Base-by-base conservation (phyloP, 2,797 vertebrate genomes). In the Enoplosus armatus region DNA sequence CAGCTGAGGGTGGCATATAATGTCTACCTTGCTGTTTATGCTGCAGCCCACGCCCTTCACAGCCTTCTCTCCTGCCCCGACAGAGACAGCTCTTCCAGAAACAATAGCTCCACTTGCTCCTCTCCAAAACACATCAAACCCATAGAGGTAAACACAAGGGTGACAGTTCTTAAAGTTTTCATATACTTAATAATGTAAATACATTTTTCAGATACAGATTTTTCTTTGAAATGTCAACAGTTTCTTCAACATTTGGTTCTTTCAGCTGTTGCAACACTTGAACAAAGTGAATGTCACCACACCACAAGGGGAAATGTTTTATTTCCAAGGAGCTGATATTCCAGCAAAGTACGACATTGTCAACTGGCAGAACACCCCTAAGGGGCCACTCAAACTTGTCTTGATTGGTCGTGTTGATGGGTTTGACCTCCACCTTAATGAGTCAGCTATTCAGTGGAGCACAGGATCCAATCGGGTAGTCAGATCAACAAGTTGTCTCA, bases 271-370 rank as follows among this genome's bases (percentile, higher is more conserved):
- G 76, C 82, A 91, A 63, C 86, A 95, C 39, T 70, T 96, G 64
- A 80, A 75, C 33, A 64, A 78, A 2, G 84, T 95, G n/a, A 89
- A 89, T 61, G 93, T 95, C 87, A 93, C 85, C 60, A 95, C 95
- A 5, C 90, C 90, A 47, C 87, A 94, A 15, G 94, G 92, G 3
- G 94, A 95, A 74, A 43, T 18, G 7, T 93, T 96, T 82, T 91
- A 92, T 85, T 95, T 96, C 43, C 70, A 91, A 55, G 91, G 93
- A 0, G 92, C 85, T 0, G 94, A 94, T 48, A 85, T 89, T 66
- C 88, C 84, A 60, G 93, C 93, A 6, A 94, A 93, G 33, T 96
- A 96, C 16, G 95, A 96, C 82, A 82, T 96, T 26, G 89, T 96
- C 31, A 96, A 95, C 86, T 96, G 95, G 95, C 94, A 95, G 82